Evolutionary conservation across 2,797 vertebrate genomes (phyloP).

Genomic region (Loriculus beryllinus): DNA sequence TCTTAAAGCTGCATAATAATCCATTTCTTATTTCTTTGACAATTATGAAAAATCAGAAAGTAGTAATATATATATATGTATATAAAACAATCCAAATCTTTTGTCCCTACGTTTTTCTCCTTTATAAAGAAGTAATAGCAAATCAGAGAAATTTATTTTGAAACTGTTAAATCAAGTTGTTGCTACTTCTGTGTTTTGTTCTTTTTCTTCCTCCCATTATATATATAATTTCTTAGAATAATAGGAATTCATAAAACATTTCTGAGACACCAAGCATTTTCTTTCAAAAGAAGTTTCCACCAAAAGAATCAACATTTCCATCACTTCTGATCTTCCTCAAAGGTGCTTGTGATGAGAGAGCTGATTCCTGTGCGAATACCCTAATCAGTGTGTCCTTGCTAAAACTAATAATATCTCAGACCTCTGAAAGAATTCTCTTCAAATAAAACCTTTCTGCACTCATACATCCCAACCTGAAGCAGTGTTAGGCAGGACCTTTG

Average conservation of each 20-base stretch:
- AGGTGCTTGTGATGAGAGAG: not conserved
- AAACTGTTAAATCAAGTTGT: not conserved
- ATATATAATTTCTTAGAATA: not conserved
- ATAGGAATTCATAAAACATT: not conserved
- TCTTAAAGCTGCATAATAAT: not conserved
- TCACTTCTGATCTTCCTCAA: not conserved
- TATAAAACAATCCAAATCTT: not conserved
- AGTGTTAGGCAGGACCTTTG: slow-evolving; percentile 57
- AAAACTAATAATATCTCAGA: slow-evolving; percentile 47
- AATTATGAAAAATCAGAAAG: not conserved
- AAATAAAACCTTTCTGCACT: slow-evolving; percentile 28
- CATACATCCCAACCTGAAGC: slow-evolving; percentile 27
- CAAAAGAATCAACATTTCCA: slow-evolving; percentile 2
- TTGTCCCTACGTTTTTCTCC: not conserved
- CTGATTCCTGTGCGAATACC: not conserved
- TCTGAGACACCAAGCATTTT: not conserved
- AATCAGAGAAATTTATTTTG: not conserved
- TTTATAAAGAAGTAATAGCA: not conserved
- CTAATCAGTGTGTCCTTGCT: slow-evolving; percentile 2
- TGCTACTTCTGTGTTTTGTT: not conserved
- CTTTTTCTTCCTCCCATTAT: not conserved
- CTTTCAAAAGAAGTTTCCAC: not conserved
- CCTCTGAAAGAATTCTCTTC: slow-evolving; percentile 6
- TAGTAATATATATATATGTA: not conserved
- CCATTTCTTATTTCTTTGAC: not conserved